Base-by-base conservation (phyloP, 2,888 invertebrate genomes). In the Blomia tropicalis region DNA sequence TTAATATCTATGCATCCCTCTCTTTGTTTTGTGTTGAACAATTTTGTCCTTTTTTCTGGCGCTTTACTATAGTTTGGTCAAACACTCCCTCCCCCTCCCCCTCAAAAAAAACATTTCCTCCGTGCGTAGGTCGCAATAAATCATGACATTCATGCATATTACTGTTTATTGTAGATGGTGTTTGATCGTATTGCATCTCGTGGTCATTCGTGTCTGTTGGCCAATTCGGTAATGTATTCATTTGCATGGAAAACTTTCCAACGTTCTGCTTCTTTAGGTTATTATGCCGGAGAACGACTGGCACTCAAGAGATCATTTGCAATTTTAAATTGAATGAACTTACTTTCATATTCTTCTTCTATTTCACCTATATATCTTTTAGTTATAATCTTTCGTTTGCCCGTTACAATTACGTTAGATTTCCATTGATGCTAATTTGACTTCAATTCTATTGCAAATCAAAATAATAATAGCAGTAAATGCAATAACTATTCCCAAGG, bases 251-350 rank as follows among this genome's bases (percentile, higher is more conserved):
- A 7, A 36, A 36, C 36, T 27, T 47, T 7, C 22, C 14, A 47
- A 11, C 7, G 51, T 19, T 11, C 51, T 47, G 51, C 27, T 25
- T n/a, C n/a, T 7, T 7, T 14, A 27, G 51, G 23, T 19, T 19
- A 27, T 47, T 25, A 11, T 41, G 41, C 41, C n/a, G 41, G 14
- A 17, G 41, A 17, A 41, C 41, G n/a, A n/a, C n/a, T n/a, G n/a
- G n/a, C n/a, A n/a, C n/a, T 41, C n/a, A 41, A 41, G 41, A 41
- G n/a, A n/a, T 41, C 14, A n/a, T 14, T 17, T 7, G 51, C 22
- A 7, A 27, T 47, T 47, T 47, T 25, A 47, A 47, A 47, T 47
- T 47, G 51, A n/a, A n/a, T n/a, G 7, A 47, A 47, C 51, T 47
- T 47, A 11, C 23, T 7, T 11, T 47, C 7, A 47, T 47, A 25